Conservation (phyloP, 2,797 vertebrate species). For the Arremon brunneinucha region DNA sequence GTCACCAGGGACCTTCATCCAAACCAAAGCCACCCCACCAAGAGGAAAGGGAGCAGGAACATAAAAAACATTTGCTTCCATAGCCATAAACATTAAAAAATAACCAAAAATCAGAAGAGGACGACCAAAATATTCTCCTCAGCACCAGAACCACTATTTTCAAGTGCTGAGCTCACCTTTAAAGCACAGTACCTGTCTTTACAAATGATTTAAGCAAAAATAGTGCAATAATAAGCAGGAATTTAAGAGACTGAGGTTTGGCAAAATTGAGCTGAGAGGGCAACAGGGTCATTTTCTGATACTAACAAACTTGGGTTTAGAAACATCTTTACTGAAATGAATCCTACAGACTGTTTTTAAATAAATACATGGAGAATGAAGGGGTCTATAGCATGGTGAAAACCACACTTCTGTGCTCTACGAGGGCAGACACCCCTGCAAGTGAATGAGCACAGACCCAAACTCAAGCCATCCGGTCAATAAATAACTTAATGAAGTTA, state of each 20-base stretch:
- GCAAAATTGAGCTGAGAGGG: neutral
- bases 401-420: neutral
- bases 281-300: neutral
- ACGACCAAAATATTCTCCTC: neutral
- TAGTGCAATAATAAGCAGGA: neutral
- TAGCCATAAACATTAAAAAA: neutral
- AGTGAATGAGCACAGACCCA: conserved; percentile 9
- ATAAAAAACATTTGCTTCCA: neutral
- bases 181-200: neutral
- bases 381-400: accelerated
- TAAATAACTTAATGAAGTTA: conserved; percentile 80
- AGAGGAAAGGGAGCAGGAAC: neutral
- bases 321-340: neutral
- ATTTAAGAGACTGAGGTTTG: neutral
- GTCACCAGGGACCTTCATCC: neutral
- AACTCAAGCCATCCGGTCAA: conserved; percentile 39
- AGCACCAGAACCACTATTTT: neutral
- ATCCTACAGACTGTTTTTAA: neutral
- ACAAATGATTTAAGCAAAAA: neutral
- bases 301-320: neutral
- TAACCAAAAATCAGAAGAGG: neutral
- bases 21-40: neutral
- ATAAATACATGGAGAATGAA: neutral
- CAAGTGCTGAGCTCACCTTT: neutral
- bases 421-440: neutral